Base-by-base conservation (phyloP, 2,113 vertebrate genomes). In the Emydura subglobosa region DNA sequence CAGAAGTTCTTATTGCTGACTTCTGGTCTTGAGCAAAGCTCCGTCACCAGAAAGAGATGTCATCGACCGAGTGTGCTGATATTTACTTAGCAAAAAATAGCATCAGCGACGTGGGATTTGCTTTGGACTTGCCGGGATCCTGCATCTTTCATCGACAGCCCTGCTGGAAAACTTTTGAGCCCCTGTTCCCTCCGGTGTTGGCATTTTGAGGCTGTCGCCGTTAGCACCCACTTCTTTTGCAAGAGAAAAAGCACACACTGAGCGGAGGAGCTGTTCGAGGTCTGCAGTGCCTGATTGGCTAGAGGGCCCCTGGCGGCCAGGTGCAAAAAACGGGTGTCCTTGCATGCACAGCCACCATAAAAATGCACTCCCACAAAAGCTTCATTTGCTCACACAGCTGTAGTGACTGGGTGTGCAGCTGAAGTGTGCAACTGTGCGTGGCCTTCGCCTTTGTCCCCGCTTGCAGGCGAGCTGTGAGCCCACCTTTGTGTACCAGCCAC, bases 221-320 rank as follows among this genome's bases (percentile, higher is more conserved):
- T 72, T 55, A 53, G 80, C 88, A 95, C 53, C 49, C 87, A 94
- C 81, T 21, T 59, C 91, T 94, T 88, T 93, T 93, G 79, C 61
- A 24, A 1, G 22, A 61, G 76, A 54, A 79, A 59, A 91, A 86
- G 24, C n/a, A 12, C 21, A 25, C 42, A 4, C 42, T 7, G 65
- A 78, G 6, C 12, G 72, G 24, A 78, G 42, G 24, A 4, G 11
- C 39, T 8, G 39, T 39, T 39, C 2, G n/a, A 42, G 42, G 72
- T 25, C 21, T 68, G 65, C n/a, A 19, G 7, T 68, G 17, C 17
- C 65, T 39, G n/a, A 39, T 72, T 72, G 39, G 21, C 34, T 68
- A n/a, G 17, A 19, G 21, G 39, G 22, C 72, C 39, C 39, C 22
- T 47, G 25, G 27, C 2, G 22, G 42, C 22, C 74, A 27, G 6